phyloP scores from a whole-genome alignment of 2,888 invertebrate species.

The Rhyacophila evoluta region DNA sequence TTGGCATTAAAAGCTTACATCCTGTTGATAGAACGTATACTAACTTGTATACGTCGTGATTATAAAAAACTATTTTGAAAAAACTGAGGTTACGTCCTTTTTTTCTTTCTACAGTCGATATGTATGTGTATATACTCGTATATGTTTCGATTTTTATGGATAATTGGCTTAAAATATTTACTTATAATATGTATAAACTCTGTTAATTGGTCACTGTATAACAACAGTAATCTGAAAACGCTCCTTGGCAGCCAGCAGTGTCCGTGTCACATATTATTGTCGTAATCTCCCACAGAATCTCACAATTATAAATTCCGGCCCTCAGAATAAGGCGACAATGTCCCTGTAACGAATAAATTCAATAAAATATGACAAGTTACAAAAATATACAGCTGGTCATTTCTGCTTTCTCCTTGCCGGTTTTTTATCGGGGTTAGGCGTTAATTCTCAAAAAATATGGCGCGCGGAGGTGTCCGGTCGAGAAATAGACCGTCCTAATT shows the following conservation, averaged over 20 bases:
- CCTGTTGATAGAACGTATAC: too few relatives aligned
- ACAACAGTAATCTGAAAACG: neutral
- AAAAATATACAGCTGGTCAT: constrained; percentile 36
- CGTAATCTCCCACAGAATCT: constrained; percentile 21
- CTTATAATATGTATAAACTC: too few relatives aligned
- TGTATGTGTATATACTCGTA: too few relatives aligned
- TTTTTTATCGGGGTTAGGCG: constrained; percentile 43
- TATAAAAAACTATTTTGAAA: too few relatives aligned
- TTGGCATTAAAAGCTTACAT: too few relatives aligned
- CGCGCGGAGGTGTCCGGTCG: neutral
- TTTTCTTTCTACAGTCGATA: too few relatives aligned
- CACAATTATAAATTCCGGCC: constrained; percentile 17
- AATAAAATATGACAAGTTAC: constrained; percentile 49
- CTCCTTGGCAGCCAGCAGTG: neutral
- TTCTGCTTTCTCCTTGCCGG: constrained; percentile 46
- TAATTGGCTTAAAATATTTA: too few relatives aligned
- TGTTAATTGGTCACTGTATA: neutral
- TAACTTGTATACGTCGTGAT: too few relatives aligned
- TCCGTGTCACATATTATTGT: neutral
- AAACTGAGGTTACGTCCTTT: too few relatives aligned
- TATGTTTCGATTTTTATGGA: too few relatives aligned
- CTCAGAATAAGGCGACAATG: constrained; percentile 31
- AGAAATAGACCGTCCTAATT: neutral
- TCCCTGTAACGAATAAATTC: constrained; percentile 44
- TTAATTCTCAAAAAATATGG: constrained; percentile 45